Conservation (phyloP, 2,113 vertebrate genomes). For the Scomber colias region DNA sequence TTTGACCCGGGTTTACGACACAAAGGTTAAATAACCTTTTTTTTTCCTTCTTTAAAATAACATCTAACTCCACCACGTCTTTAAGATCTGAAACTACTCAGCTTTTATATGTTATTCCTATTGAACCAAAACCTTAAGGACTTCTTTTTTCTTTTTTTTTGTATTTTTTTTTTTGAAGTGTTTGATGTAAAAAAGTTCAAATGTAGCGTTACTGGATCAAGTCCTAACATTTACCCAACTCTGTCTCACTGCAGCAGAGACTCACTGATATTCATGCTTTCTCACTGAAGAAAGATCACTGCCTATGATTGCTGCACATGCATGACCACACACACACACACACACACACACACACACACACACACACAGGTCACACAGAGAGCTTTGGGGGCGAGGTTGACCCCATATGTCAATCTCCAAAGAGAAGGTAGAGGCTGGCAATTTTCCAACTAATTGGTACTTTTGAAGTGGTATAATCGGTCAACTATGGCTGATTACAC, state of each 20-base stretch:
- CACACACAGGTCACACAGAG: neutral
- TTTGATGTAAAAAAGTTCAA: no score
- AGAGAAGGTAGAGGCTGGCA: neutral
- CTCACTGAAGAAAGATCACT: neutral
- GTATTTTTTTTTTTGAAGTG: neutral
- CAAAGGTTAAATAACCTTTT: neutral
- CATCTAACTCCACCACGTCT: no score
- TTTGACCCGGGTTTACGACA: no score
- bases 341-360: neutral
- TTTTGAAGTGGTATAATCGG: neutral
- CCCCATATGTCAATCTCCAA: neutral
- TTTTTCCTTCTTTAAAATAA: neutral
- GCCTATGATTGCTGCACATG: neutral
- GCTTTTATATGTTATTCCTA: neutral
- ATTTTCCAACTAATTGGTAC: neutral
- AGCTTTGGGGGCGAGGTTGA: neutral
- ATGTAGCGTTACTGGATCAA: neutral
- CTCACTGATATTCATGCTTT: slow-evolving; percentile 35
- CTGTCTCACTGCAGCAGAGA: neutral
- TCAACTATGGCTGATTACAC: no score
- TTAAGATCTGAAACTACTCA: neutral
- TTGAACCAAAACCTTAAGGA: neutral
- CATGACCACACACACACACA: neutral
- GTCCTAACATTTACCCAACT: slow-evolving; percentile 11
- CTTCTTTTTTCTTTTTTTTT: neutral